Percentiles rank a stretch among this genome's conserved stretches.
Evolutionary conservation across 1,140 invertebrate genomes (phyloP).

Genomic region (Eriosoma lanigerum): DNA sequence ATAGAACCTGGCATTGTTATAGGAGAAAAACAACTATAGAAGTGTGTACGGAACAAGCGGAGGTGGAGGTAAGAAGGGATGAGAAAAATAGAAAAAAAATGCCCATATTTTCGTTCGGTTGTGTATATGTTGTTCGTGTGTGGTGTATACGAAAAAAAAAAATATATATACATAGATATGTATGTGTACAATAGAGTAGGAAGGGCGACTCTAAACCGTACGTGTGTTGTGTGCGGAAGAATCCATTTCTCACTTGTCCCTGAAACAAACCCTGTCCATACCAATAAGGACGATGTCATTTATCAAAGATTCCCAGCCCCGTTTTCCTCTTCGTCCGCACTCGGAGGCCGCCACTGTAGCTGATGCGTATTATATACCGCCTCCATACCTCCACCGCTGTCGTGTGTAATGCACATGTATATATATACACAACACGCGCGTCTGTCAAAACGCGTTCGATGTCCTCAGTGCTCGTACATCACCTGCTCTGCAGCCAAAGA

Average conservation of each 20-base stretch:
- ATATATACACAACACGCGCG: not conserved
- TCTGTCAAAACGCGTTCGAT: conserved; percentile 42
- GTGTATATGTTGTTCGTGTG: not conserved
- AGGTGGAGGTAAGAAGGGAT: not conserved
- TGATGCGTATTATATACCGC: not conserved
- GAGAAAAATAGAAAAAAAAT: conserved; percentile 13
- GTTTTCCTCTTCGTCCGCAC: not conserved
- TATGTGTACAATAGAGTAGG: not conserved
- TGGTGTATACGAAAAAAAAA: too few relatives aligned
- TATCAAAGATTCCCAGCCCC: conserved; percentile 49
- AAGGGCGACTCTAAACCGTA: conserved; percentile 33
- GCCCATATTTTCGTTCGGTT: conserved; percentile 44
- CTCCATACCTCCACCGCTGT: not conserved
- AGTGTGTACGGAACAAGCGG: not conserved
- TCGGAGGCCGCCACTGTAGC: not conserved
- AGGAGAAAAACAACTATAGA: not conserved
- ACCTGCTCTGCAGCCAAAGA: not conserved
- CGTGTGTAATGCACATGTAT: too few relatives aligned
- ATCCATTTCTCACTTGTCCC: conserved; percentile 52
- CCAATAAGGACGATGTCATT: conserved; percentile 51
- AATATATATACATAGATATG: too few relatives aligned
- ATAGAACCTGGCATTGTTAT: conserved; percentile 47
- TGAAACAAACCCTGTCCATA: conserved; percentile 52
- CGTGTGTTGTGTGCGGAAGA: conserved; percentile 50
- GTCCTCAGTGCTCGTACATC: conserved; percentile 41